Evolutionary conservation across 2,888 invertebrate genomes (phyloP), one percentile per base, ranked within the genome.

Genomic region (Conistra vaccinii): DNA sequence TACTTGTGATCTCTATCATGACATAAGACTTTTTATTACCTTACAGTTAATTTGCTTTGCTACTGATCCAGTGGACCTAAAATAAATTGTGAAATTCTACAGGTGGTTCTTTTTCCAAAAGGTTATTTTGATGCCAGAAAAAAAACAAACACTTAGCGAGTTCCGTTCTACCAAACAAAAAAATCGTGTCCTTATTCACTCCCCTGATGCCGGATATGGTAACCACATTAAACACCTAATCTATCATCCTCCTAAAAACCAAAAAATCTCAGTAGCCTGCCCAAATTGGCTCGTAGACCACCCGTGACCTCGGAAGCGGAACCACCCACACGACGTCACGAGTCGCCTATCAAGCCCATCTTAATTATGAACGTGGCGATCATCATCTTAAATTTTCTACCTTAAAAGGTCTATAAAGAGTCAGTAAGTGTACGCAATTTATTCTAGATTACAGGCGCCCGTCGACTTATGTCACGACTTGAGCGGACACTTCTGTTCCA

Each of bases 311-410:
- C 95, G 95, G 95, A 95, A 95, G 95, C 92, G 95, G 95, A 95
- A 94, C 95, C 95, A 93, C 96, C 96, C 95, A 96, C 96, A 92
- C 94, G 90, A 91, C 92, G 91, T 96, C 96, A 96, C 96, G 96
- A 95, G 87, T 85, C 82, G 48, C 83, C 91, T 94, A 96, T 96
- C 96, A 84, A 83, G 74, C 73, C 84, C 83, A 96, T 96, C 96
- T 96, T 96, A 96, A 96, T 96, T 96, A 95, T 95, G 93, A 95
- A 92, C 96, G 96, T 96, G 96, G 93, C 91, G 95, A 96, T 96
- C 95, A 95, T 95, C 95, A 96, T 96, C 96, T 96, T 91, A 94
- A 95, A 96, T 93, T 95, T 94, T 95, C 93, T 95, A 90, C 96
- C 96, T 94, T 96, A 96, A 95, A 96, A 94, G 96, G 96, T 95